phyloP scores from a whole-genome alignment of 1,140 invertebrate genomes.

The Drosophila guanche region DNA sequence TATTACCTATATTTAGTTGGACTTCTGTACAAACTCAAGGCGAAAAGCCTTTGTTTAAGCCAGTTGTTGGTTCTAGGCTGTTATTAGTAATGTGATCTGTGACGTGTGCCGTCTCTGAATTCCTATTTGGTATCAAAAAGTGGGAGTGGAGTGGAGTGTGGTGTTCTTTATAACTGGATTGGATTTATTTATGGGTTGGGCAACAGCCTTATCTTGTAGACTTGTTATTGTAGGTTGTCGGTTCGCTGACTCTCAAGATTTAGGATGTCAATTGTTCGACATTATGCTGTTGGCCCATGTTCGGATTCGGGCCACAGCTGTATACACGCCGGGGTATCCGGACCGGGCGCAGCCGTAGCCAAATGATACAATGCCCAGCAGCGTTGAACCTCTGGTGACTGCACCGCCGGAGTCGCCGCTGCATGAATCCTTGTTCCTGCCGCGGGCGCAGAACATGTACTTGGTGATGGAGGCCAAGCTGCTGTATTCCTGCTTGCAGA shows the following conservation, averaged over 20 bases:
- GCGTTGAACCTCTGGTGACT: not conserved
- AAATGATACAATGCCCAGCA: conserved; percentile 58
- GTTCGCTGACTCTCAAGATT: conserved; percentile 1
- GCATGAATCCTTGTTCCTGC: conserved; percentile 40
- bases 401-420: conserved; percentile 62
- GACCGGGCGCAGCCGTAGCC: conserved; percentile 55
- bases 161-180: not conserved
- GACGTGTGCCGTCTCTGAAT: too few relatives aligned
- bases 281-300: conserved; percentile 27
- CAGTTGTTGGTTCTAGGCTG: too few relatives aligned
- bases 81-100: too few relatives aligned
- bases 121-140: too few relatives aligned
- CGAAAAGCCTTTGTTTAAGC: too few relatives aligned
- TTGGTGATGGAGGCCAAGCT: conserved; percentile 28
- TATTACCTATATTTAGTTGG: too few relatives aligned
- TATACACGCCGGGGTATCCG: conserved; percentile 53
- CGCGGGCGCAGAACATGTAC: conserved; percentile 54
- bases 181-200: conserved; percentile 14
- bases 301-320: conserved; percentile 7
- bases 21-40: too few relatives aligned
- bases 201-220: conserved; percentile 12
- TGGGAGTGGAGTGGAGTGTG: too few relatives aligned
- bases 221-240: conserved; percentile 4
- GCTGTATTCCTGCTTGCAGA: conserved; percentile 11
- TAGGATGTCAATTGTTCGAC: conserved; percentile 33